Percentiles rank a stretch among this genome's conserved stretches.
phyloP scores from a whole-genome alignment of 2,113 vertebrate species.

The Xiphorhynchus elegans region DNA sequence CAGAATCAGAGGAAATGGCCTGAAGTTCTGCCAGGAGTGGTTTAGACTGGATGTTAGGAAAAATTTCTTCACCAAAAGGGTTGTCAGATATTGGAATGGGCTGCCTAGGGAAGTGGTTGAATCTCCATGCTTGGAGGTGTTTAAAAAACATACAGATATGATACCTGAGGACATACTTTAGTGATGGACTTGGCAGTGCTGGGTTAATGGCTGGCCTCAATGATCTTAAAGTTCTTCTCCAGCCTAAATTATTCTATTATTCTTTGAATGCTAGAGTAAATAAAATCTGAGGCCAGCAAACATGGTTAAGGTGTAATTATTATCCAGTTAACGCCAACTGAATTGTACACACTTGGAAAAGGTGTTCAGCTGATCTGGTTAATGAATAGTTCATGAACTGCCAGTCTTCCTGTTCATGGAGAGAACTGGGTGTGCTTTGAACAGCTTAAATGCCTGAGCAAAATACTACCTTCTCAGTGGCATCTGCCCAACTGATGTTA shows the following conservation, averaged over 20 bases:
- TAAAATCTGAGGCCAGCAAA: neutral
- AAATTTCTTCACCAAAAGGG: neutral
- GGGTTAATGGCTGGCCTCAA: neutral
- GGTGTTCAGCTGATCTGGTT: neutral
- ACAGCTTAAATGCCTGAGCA: neutral
- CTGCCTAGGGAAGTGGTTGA: neutral
- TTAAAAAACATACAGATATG: neutral
- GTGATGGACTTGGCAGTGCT: neutral
- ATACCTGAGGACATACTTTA: neutral
- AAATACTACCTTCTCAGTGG: neutral
- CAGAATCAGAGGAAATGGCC: neutral
- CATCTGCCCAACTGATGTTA: neutral
- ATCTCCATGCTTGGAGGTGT: neutral
- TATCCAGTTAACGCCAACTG: neutral
- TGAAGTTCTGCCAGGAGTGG: neutral
- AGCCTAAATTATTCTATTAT: neutral
- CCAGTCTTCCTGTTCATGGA: neutral
- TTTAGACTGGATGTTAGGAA: neutral
- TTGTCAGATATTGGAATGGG: neutral
- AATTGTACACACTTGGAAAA: neutral
- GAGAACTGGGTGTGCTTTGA: neutral
- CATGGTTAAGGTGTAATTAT: neutral
- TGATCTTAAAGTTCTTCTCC: neutral
- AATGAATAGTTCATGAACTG: conserved; percentile 13
- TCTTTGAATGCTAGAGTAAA: neutral